These are phyloP conservation scores for Atlantisia rogersi DNA, from an alignment of 2,113 vertebrate genomes.

Conservation along the genomic window DNA sequence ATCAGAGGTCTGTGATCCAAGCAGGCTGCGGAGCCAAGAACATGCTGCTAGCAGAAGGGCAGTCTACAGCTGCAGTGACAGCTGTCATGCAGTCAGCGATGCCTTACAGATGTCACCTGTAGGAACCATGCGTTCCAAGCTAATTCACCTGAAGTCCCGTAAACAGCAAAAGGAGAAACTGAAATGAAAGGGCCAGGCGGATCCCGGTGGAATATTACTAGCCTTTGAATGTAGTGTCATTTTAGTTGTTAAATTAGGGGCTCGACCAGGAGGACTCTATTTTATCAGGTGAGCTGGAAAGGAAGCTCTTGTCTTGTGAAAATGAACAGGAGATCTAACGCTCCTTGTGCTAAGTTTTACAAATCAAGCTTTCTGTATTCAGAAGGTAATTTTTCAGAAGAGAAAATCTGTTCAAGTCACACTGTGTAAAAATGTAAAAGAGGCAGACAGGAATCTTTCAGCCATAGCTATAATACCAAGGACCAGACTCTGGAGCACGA, in stretches of 20 bases:
- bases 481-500: conserved; percentile 61
- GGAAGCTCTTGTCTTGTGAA: conserved; percentile 33
- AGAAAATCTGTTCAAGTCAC: conserved; percentile 57
- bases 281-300: neutral
- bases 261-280: conserved; percentile 18
- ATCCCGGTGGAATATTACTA: neutral
- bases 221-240: conserved; percentile 37
- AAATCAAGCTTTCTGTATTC: conserved; percentile 20
- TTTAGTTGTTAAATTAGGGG: conserved; percentile 49
- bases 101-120: conserved; percentile 5
- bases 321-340: neutral
- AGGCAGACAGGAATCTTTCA: conserved; percentile 39
- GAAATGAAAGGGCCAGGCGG: conserved; percentile 20
- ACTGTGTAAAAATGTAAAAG: conserved; percentile 44
- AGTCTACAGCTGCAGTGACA: conserved; percentile 58
- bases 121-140: conserved; percentile 55
- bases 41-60: conserved; percentile 68
- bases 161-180: conserved; percentile 1
- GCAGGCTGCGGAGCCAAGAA: conserved; percentile 63
- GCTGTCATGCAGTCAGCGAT: conserved; percentile 62
- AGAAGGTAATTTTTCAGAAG: conserved; percentile 56
- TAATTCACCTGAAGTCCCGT: conserved; percentile 32
- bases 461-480: neutral
- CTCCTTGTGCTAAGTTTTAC: conserved; percentile 46
- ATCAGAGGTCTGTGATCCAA: conserved; percentile 65